Conservation (phyloP, 2,797 vertebrate genomes). For the Bucorvus abyssinicus region DNA sequence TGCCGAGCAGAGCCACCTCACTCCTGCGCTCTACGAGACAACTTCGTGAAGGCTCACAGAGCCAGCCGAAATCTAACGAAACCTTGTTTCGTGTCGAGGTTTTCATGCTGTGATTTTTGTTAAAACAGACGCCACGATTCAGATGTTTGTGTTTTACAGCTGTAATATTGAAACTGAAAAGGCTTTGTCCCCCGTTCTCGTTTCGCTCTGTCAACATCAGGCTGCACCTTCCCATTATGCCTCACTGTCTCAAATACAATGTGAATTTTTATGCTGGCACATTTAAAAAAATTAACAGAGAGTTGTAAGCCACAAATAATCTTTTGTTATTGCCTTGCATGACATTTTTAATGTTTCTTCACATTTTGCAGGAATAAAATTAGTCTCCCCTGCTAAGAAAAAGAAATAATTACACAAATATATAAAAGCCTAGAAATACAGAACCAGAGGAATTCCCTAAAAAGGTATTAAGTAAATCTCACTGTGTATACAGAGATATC, state of each 20-base stretch:
- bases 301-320: neutral
- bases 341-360: conserved; percentile 27
- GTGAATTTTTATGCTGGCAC: neutral
- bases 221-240: neutral
- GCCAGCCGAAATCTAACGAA: neutral
- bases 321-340: conserved; percentile 1
- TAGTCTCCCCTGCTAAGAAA: conserved; percentile 20
- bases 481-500: neutral
- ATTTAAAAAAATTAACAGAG: neutral
- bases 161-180: neutral
- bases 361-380: conserved; percentile 42
- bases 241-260: neutral
- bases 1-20: neutral
- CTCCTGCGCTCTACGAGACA: neutral
- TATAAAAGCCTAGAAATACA: neutral
- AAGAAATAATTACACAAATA: neutral
- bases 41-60: neutral
- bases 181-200: conserved; percentile 11
- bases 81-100: neutral
- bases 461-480: neutral
- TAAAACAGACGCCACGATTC: neutral
- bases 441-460: neutral
- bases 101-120: conserved; percentile 13
- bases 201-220: conserved; percentile 2
- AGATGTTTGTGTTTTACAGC: conserved; percentile 31